Conservation (phyloP, 2,113 vertebrate species). For the Triplophysa rosa region DNA sequence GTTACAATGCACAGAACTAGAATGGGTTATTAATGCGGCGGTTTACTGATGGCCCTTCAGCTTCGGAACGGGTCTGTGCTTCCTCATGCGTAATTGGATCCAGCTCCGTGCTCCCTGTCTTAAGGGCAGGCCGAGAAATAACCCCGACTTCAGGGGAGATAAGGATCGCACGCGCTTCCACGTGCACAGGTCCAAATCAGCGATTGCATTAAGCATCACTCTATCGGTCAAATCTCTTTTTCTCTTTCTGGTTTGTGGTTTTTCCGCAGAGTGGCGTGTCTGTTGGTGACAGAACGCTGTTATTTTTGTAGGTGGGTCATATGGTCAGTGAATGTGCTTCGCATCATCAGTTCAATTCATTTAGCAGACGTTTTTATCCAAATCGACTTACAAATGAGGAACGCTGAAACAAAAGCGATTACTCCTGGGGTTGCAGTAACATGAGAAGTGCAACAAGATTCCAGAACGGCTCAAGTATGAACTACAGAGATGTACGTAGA, state of each 20-base stretch:
- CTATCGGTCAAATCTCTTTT: conserved; percentile 39
- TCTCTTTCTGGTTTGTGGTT: conserved; percentile 20
- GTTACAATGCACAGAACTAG: conserved; percentile 87
- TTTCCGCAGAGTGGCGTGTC: background rate
- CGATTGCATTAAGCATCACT: conserved; percentile 48
- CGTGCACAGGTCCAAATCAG: conserved; percentile 41
- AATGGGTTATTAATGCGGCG: conserved; percentile 85
- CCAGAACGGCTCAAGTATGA: background rate
- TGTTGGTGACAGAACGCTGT: background rate
- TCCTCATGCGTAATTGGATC: conserved; percentile 86
- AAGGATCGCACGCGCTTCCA: conserved; percentile 43
- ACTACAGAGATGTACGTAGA: background rate
- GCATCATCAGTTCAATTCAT: conserved; percentile 8
- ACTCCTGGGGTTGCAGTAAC: background rate
- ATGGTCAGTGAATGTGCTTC: conserved; percentile 25
- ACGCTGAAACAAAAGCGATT: background rate
- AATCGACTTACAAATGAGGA: conserved; percentile 1
- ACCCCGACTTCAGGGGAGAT: conserved; percentile 50
- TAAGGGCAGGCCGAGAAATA: conserved; percentile 51
- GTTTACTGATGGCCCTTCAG: conserved; percentile 87
- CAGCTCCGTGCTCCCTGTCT: conserved; percentile 71
- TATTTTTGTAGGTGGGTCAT: conserved; percentile 32
- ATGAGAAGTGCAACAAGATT: background rate
- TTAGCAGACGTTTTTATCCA: conserved; percentile 6
- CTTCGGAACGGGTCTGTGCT: conserved; percentile 76